Percentiles rank a stretch among this genome's conserved stretches.
phyloP scores from a whole-genome alignment of 30 jellyfish, hydroid and myxozoan genomes.

The Haliclystus octoradiatus region DNA sequence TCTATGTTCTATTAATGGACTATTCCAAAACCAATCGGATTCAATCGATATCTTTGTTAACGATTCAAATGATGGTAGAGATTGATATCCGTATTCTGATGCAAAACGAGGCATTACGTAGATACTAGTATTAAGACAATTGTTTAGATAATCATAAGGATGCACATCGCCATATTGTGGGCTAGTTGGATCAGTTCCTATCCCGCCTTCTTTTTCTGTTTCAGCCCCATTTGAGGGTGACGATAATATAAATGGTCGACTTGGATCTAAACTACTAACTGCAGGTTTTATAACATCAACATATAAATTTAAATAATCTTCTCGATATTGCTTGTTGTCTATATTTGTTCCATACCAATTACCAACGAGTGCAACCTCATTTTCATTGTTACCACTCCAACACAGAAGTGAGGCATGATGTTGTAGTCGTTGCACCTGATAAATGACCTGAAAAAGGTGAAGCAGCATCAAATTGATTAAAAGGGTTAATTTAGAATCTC shows the following conservation, averaged over 20 bases:
- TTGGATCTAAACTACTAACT: conserved; percentile 28
- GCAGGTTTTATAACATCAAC: conserved; percentile 39
- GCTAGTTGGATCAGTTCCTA: conserved; percentile 53
- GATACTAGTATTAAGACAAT: conserved; percentile 56
- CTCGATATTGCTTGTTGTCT: background rate
- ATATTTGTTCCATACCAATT: conserved; percentile 28
- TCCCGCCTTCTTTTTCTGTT: conserved; percentile 49
- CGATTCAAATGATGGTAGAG: conserved; percentile 59
- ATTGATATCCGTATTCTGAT: conserved; percentile 86
- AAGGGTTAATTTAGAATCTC: too few species aligned
- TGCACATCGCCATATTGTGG: conserved; percentile 80
- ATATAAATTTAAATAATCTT: conserved; percentile 17
- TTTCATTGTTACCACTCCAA: conserved; percentile 95
- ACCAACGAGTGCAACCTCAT: conserved; percentile 77
- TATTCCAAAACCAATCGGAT: conserved; percentile 55
- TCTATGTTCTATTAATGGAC: conserved; percentile 58
- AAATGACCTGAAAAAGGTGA: too few species aligned
- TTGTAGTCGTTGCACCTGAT: conserved; percentile 38
- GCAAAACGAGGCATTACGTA: conserved; percentile 84
- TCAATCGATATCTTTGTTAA: conserved; percentile 12
- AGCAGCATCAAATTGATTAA: too few species aligned
- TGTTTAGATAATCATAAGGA: conserved; percentile 37
- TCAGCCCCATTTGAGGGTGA: conserved; percentile 85
- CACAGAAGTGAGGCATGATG: conserved; percentile 57
- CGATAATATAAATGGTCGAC: conserved; percentile 72